Conservation (phyloP, 2,888 invertebrate genomes). For the Platycnemis pennipes region DNA sequence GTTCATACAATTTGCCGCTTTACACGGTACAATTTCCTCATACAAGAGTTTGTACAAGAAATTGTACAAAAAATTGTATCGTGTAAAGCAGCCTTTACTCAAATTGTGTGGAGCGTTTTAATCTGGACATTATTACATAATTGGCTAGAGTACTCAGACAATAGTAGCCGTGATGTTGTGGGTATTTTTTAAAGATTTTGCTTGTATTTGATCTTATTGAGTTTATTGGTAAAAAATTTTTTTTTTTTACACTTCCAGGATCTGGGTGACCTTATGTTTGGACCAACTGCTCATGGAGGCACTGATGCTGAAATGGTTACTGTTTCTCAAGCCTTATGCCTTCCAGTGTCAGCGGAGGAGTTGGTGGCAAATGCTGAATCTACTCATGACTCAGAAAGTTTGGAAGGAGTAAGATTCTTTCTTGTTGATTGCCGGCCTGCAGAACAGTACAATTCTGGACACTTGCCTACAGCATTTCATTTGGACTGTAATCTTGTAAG, state of each 20-base stretch:
- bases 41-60: too few relatives aligned
- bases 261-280: slow-evolving; percentile 77
- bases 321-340: slow-evolving; percentile 93
- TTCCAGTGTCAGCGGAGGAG: slow-evolving; percentile 97
- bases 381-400: slow-evolving; percentile 82
- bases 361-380: slow-evolving; percentile 90
- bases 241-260: slow-evolving; percentile 72
- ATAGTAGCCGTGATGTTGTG: too few relatives aligned
- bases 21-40: too few relatives aligned
- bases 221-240: too few relatives aligned
- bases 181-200: too few relatives aligned
- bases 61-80: too few relatives aligned
- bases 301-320: slow-evolving; percentile 79
- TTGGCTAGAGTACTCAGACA: too few relatives aligned
- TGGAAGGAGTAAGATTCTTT: slow-evolving; percentile 89
- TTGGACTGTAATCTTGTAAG: slow-evolving; percentile 94
- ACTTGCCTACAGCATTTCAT: slow-evolving; percentile 98
- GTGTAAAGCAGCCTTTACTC: too few relatives aligned
- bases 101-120: too few relatives aligned
- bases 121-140: too few relatives aligned
- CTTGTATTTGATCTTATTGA: too few relatives aligned
- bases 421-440: slow-evolving; percentile 98
- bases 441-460: slow-evolving; percentile 98
- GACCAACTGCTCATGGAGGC: slow-evolving; percentile 81
- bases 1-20: too few relatives aligned